Base-by-base conservation (phyloP, 2,797 vertebrate species). In the Urophycis tenuis region DNA sequence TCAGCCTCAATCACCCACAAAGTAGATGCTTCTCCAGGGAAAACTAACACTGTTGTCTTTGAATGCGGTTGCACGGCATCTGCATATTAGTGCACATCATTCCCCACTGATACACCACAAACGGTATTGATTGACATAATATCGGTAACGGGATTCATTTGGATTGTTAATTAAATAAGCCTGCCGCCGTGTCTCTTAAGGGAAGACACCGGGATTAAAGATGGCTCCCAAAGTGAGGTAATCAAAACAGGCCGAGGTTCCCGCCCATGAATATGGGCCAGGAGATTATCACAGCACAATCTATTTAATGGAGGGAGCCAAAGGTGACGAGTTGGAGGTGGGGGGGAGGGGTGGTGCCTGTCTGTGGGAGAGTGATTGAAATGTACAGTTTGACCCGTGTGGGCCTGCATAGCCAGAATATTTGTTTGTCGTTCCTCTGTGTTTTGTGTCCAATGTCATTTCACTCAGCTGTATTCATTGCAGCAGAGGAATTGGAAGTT, bases 241-340 rank as follows among this genome's bases (percentile, higher is more conserved):
- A 92, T 94, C 92, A 92, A 91, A 93, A 92, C 87, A 92, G 88
- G 86, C 87, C 87, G 88, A 86, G 77, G 83, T 89, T 88, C 88
- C 90, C 89, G 89, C 90, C 90, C 88, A 92, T 80, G 80, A 89
- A 90, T 93, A 92, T 93, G 82, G 90, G 90, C 87, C 87, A 91
- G 90, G 86, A 93, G 93, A 94, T 94, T 93, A 94, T 93, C 92
- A 92, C 88, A 86, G 85, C 85, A 91, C 93, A 94, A 94, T 94
- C 93, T 92, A 93, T 93, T 93, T 93, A 94, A 94, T 94, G 93
- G 92, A 92, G 89, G 87, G 84, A 90, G 87, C 89, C 45, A 49
- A 49, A 60, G 49, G 49, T 60, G 45, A 11, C 45, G n/a, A n/a
- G 49, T 60, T 87, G 81, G 81, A 85, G 82, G 80, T 81, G 84